A percentile compares a stretch with the other conserved stretches of the same genome.
phyloP scores from a whole-genome alignment of 2,888 invertebrate species.

The Mechanitis mazaeus region DNA sequence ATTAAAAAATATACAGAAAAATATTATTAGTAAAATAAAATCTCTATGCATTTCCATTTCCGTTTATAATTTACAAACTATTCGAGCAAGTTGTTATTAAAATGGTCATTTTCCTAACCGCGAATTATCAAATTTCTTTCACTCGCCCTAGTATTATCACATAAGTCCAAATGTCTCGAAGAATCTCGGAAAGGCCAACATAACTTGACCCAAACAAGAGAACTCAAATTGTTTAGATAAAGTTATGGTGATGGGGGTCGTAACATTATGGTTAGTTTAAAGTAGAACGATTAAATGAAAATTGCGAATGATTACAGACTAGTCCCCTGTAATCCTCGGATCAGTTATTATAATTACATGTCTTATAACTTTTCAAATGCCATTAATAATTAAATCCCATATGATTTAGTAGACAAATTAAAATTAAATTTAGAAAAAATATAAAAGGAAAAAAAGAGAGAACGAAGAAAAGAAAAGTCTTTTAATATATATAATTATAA shows the following conservation, averaged over 20 bases:
- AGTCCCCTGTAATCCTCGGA: slow-evolving; percentile 56
- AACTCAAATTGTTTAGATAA: slow-evolving; percentile 19
- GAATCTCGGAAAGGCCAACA: slow-evolving; percentile 46
- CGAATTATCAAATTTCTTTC: slow-evolving; percentile 74
- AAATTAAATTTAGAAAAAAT: neutral
- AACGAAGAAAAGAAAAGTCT: too few species aligned
- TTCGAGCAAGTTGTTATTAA: slow-evolving; percentile 71
- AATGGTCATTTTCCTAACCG: slow-evolving; percentile 71
- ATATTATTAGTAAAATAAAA: neutral
- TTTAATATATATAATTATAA: too few species aligned
- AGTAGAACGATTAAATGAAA: slow-evolving; percentile 67
- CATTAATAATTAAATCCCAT: slow-evolving; percentile 43
- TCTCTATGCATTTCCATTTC: slow-evolving; percentile 45
- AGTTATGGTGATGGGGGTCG: slow-evolving; percentile 40
- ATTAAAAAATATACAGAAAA: neutral
- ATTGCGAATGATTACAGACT: slow-evolving; percentile 70
- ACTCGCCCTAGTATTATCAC: slow-evolving; percentile 72
- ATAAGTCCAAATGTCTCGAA: slow-evolving; percentile 73
- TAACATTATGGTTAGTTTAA: slow-evolving; percentile 45
- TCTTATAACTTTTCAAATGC: slow-evolving; percentile 61
- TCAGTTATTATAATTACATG: slow-evolving; percentile 63
- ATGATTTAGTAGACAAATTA: slow-evolving; percentile 14
- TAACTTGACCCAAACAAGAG: slow-evolving; percentile 33
- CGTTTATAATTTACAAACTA: slow-evolving; percentile 58
- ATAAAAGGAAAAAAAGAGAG: too few species aligned